Conservation (phyloP, 2,888 invertebrate species). For the Cryptocheilus praepositus region DNA sequence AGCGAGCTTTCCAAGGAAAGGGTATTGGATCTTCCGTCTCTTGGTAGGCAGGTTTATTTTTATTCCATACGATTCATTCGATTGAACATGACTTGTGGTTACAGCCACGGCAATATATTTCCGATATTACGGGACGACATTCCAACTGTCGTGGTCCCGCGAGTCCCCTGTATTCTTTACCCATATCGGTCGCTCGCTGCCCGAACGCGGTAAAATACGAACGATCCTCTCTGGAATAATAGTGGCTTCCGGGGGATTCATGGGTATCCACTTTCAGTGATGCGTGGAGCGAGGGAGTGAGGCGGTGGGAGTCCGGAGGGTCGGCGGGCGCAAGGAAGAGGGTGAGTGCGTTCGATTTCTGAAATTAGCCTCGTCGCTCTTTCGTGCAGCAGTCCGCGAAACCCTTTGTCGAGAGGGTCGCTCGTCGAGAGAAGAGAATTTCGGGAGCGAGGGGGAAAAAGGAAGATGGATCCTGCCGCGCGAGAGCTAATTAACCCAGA, state of each 20-base stretch:
- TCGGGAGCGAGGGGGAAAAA: not conserved
- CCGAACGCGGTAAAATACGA: conserved; percentile 49
- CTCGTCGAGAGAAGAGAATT: not conserved
- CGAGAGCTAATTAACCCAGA: conserved; percentile 19
- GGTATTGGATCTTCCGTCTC: conserved; percentile 43
- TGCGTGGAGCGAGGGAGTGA: not conserved
- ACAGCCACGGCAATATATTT: conserved; percentile 65
- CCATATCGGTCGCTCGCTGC: conserved; percentile 37
- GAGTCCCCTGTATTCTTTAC: conserved; percentile 57
- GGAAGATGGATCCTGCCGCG: conserved; percentile 16
- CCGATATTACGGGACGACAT: conserved; percentile 69
- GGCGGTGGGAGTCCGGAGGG: not conserved
- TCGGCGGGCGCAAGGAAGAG: not conserved
- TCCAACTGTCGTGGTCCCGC: conserved; percentile 51
- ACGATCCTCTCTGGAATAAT: conserved; percentile 50
- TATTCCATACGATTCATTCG: conserved; percentile 70
- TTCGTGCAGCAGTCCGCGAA: conserved; percentile 12
- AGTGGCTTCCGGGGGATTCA: conserved; percentile 40
- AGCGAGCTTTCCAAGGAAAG: conserved; percentile 10
- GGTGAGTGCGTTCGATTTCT: conserved; percentile 22
- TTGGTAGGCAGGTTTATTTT: conserved; percentile 64
- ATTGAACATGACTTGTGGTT: conserved; percentile 72
- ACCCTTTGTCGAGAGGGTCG: conserved; percentile 16
- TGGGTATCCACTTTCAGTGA: conserved; percentile 23
- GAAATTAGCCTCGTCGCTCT: conserved; percentile 27